Evolutionary conservation across 2,888 invertebrate species (phyloP).

Genomic region (Pyrgus malvae): DNA sequence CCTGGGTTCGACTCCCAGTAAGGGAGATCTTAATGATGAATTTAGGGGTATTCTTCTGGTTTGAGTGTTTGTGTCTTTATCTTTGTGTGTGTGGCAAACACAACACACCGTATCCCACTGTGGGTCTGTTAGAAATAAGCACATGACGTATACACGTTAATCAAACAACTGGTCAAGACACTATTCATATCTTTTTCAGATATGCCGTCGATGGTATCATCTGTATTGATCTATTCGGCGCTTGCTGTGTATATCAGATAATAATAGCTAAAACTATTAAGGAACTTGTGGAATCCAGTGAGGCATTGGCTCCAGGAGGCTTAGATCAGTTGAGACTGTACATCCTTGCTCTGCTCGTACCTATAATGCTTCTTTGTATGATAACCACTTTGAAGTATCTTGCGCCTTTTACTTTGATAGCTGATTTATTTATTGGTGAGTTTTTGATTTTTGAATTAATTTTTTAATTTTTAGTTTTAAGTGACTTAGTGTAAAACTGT

Average conservation of each 20-base stretch:
- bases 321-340: conserved; percentile 57
- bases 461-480: neutral
- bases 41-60: too few relatives aligned
- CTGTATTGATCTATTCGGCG: conserved; percentile 70
- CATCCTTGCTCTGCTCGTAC: conserved; percentile 55
- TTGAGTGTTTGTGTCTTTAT: too few relatives aligned
- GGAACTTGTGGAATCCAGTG: conserved; percentile 50
- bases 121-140: too few relatives aligned
- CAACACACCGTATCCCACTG: too few relatives aligned
- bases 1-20: too few relatives aligned
- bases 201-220: conserved; percentile 63
- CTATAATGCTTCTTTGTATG: conserved; percentile 68
- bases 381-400: conserved; percentile 70
- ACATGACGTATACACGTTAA: too few relatives aligned
- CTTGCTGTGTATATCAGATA: conserved; percentile 71
- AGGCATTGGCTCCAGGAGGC: conserved; percentile 30
- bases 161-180: too few relatives aligned
- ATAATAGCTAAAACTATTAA: conserved; percentile 71
- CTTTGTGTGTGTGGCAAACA: too few relatives aligned
- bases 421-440: conserved; percentile 70
- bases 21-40: too few relatives aligned
- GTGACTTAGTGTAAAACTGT: neutral
- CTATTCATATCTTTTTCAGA: conserved; percentile 39
- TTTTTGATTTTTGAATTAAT: conserved; percentile 14
- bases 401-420: conserved; percentile 66